Evolutionary conservation across 2,888 invertebrate genomes (phyloP), one percentile per base, ranked within the genome.

Genomic region (Colletes collaris): DNA sequence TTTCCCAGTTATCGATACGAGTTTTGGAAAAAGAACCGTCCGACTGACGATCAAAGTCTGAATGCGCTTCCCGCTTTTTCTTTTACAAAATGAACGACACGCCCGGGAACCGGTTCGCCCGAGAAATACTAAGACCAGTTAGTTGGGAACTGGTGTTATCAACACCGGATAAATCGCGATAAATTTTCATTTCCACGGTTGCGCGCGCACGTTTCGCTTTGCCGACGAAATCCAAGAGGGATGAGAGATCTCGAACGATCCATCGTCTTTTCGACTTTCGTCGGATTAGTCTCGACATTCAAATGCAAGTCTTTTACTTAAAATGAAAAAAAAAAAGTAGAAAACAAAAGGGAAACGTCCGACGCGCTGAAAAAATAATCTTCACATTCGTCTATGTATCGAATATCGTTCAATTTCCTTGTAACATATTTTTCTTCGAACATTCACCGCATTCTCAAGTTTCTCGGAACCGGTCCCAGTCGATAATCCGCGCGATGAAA

Each of bases 51-150:
- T 40, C 69, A 27, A 67, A 70, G 35, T 55, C 50, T 27, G 64
- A 59, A 37, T 40, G 19, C 46, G 27, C 50, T 13, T 56, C 62
- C 46, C 46, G 44, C 52, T 62, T 71, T 53, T 53, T 37, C 13
- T 56, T 8, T 2, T 8, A 3, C 10, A 19, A 52, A 62, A 72
- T 3, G 27, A 67, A 53, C 49, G 55, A 55, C 53, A 64, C 62
- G 59, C 46, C 58, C 62, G 67, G 59, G 55, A 80, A 85, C 79
- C 77, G 76, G 82, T 80, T 67, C 75, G 49, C 56, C 52, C 35
- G 27, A 40, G 60, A 81, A 71, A 69, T 37, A 53, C 76, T 37
- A 71, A 71, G 55, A 72, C 67, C 72, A 74, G 70, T 65, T 49
- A 37, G 63, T 70, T 50, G 65, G 66, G 35, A 79, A 71, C 63